phyloP scores from a whole-genome alignment of 2,797 vertebrate species.

The Crypturellus tataupa region DNA sequence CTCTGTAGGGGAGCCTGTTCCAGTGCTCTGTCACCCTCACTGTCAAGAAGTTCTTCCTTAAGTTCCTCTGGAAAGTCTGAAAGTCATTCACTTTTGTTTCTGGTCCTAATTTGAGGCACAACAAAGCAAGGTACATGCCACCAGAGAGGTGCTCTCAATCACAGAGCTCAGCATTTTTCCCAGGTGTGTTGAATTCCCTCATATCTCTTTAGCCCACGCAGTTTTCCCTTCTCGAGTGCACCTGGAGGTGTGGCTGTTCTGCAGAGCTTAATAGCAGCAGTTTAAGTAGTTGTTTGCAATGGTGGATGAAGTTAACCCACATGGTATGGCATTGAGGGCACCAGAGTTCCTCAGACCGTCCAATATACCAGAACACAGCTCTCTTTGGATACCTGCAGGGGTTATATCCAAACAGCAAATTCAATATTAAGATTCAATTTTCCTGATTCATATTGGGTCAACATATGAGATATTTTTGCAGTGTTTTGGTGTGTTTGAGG shows the following conservation, averaged over 20 bases:
- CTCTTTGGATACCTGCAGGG: background rate
- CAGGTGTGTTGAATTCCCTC: background rate
- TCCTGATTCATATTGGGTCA: background rate
- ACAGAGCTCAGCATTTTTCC: background rate
- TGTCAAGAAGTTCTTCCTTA: too few relatives aligned
- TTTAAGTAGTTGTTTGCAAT: background rate
- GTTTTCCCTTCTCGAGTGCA: background rate
- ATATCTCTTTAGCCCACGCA: background rate
- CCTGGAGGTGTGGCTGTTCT: background rate
- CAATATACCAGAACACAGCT: background rate
- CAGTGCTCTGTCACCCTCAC: too few relatives aligned
- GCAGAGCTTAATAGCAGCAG: background rate
- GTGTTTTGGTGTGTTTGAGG: background rate
- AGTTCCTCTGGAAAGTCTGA: too few relatives aligned
- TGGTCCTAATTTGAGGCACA: background rate
- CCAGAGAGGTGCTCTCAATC: background rate
- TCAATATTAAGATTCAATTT: background rate
- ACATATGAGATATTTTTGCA: background rate
- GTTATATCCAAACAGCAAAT: background rate
- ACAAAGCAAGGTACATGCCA: background rate
- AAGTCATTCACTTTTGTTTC: rapidly evolving
- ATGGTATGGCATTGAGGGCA: too few relatives aligned
- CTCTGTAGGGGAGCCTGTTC: too few relatives aligned
- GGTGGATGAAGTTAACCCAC: rapidly evolving
- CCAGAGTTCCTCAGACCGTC: background rate